Evolutionary conservation across 2,797 vertebrate species (phyloP).

Genomic region (Premnoplex brunnescens): DNA sequence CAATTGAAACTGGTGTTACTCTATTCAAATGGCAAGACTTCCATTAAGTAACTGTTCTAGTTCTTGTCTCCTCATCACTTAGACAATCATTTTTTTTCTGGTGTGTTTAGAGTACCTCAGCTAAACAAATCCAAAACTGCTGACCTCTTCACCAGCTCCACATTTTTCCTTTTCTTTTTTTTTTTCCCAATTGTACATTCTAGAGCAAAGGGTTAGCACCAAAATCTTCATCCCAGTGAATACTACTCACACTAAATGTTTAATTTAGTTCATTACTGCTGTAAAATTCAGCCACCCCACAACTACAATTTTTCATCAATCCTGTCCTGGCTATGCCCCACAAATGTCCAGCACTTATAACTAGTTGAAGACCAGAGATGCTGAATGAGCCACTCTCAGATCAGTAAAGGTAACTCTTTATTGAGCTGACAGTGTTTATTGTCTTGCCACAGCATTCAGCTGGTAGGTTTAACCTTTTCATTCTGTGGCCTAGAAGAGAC

Average conservation of each 20-base stretch:
- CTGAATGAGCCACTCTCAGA: background rate
- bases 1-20: background rate
- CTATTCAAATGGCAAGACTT: background rate
- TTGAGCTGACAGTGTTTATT: background rate
- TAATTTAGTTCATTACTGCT: background rate
- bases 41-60: background rate
- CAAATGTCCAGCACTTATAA: background rate
- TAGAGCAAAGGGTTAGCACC: background rate
- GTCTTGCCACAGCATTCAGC: background rate
- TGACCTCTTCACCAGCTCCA: background rate
- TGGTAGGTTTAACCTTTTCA: background rate
- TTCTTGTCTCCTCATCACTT: background rate
- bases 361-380: background rate
- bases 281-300: background rate
- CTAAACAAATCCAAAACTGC: background rate
- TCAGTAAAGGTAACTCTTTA: accelerated
- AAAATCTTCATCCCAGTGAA: background rate
- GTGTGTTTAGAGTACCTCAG: background rate
- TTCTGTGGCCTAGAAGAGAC: background rate
- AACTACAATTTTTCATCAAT: background rate
- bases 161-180: no score
- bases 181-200: background rate
- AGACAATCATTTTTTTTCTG: background rate
- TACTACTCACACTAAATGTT: background rate
- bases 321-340: background rate